Base-by-base conservation (phyloP, 1,140 invertebrate species). In the Musca vetustissima region DNA sequence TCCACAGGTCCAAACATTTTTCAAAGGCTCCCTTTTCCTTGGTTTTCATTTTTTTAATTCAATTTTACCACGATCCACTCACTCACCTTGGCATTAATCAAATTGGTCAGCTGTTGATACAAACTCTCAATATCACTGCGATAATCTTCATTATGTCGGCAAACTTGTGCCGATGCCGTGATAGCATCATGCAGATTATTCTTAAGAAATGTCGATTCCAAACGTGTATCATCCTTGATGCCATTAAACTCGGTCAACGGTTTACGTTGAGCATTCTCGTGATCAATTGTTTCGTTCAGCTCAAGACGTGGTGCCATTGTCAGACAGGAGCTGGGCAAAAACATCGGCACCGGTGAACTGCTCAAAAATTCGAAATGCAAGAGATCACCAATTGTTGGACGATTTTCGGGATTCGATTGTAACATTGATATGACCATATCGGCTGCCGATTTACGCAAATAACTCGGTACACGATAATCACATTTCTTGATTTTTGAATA, bases 401-500 rank as follows among this genome's bases (percentile, higher is more conserved):
- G 86, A 72, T 89, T 87, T 25, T 87, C 84, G 0, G 96, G 96
- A 76, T 95, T 91, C 1, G 90, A 87, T 77, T 96, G 92, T 1
- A 99, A 85, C 86, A 97, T 91, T 67, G 88, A 86, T 17, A 89
- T 86, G 47, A 99, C 97, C 85, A 98, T 91, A 11, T 86, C 85
- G 57, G 89, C 88, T 0, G 96, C 94, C 13, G 88, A 80, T 66
- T 88, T 86, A 59, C 87, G 86, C 8, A 98, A 84, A 24, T 88
- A 85, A 15, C 86, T 82, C 1, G 95, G 94, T 53, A 97, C 88
- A 73, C 89, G 87, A 48, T 67, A 50, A n/a, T 97, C 92, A 82
- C 97, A 98, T 78, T 91, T 91, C 74, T 94, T 96, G 70, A 99
- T 99, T 72, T 91, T 90, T 32, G 89, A 87, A 82, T 98, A 99